A percentile compares a stretch with the other conserved stretches of the same genome.
These are phyloP conservation scores for Drosophila pectinifera DNA, from an alignment of 1,140 invertebrate species.

Conservation along the genomic window DNA sequence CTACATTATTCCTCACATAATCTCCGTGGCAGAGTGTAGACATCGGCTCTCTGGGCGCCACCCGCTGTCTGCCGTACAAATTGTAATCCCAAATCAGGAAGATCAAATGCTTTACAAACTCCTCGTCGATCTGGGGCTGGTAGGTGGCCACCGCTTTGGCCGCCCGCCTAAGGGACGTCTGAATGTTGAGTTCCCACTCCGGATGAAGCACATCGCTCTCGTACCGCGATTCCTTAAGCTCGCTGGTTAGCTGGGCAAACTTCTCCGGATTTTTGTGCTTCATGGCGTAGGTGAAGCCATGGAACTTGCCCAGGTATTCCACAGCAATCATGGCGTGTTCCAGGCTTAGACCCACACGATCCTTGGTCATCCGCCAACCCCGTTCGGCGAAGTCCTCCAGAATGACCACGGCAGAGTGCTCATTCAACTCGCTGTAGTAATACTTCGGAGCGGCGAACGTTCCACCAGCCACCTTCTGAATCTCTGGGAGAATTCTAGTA, in stretches of 20 bases:
- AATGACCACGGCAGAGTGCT: slow-evolving; percentile 46
- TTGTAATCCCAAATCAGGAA: slow-evolving; percentile 34
- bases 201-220: slow-evolving; percentile 1
- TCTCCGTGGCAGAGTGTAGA: slow-evolving; percentile 78
- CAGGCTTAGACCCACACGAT: slow-evolving; percentile 49
- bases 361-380: slow-evolving; percentile 66
- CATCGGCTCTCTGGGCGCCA: slow-evolving; percentile 67
- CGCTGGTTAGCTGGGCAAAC: slow-evolving; percentile 48
- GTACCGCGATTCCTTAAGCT: slow-evolving; percentile 65
- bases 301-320: slow-evolving; percentile 69
- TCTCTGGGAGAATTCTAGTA: slow-evolving; percentile 57
- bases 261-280: slow-evolving; percentile 52
- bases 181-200: slow-evolving; percentile 36
- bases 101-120: slow-evolving; percentile 53
- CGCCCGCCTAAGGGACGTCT: slow-evolving; percentile 22
- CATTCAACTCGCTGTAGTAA: slow-evolving; percentile 67
- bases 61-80: slow-evolving; percentile 51
- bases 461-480: slow-evolving; percentile 36
- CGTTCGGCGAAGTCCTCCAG: slow-evolving; percentile 62
- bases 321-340: slow-evolving; percentile 62
- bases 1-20: slow-evolving; percentile 80
- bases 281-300: slow-evolving; percentile 71
- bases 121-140: slow-evolving; percentile 55
- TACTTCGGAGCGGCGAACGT: slow-evolving; percentile 63
- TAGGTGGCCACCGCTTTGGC: slow-evolving; percentile 24